Base-by-base conservation (phyloP, 2,113 vertebrate species). In the Macquaria australasica region DNA sequence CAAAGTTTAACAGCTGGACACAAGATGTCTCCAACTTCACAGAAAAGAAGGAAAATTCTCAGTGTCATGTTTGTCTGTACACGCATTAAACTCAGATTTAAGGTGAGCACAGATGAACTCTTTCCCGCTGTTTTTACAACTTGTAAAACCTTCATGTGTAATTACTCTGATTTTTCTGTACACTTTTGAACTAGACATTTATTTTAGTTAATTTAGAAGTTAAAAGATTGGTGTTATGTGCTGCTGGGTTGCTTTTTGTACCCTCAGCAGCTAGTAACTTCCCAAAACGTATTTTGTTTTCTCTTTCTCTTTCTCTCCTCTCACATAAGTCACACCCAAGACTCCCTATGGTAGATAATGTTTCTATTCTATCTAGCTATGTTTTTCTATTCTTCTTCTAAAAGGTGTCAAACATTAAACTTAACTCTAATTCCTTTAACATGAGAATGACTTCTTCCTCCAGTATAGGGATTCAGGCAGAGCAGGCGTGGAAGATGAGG, bases 401-500 rank as follows among this genome's bases (percentile, higher is more conserved):
- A 9, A 73, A 59, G 9, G 8, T 56, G 39, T 6, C 72, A 51
- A 39, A 71, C 20, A 56, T 55, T 23, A 56, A 31, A 20, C 25
- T 37, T 18, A 14, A 45, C 15, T 48, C 3, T 37, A 25, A 60
- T 10, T 20, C 18, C 23, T 70, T 43, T 28, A 68, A 83, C 23
- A 45, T 34, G 2, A 60, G 12, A 12, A 6, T 11, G 43, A 5
- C 31, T 50, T 34, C 56, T 10, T 45, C 21, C 34, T 82, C n/a
- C 82, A 94, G 93, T 73, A 34, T 10, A 73, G 28, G 28, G 82
- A 78, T 51, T 79, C 87, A 45, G 89, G 31, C 59, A 34, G 50
- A 55, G 51, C 70, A 20, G 8, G 59, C 12, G 18, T 85, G 80
- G 16, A 94, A 80, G 81, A 95, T 93, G 93, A 96, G 86, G 95